These are phyloP conservation scores for Ornithoptera alexandrae DNA, from an alignment of 2,888 invertebrate genomes.

Conservation along the genomic window DNA sequence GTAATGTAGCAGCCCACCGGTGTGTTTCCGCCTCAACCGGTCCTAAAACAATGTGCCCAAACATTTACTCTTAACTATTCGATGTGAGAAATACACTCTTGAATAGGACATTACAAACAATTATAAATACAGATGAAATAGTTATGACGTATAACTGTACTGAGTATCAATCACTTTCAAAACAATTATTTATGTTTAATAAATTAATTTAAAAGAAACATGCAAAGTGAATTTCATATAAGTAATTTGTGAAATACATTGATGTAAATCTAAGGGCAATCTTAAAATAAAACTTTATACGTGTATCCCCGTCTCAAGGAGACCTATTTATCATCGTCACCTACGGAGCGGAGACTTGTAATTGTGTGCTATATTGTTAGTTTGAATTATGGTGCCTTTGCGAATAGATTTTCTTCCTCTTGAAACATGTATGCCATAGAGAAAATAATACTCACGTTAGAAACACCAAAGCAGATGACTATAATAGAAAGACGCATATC, in stretches of 20 bases:
- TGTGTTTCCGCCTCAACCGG: constrained; percentile 72
- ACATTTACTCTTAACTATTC: constrained; percentile 66
- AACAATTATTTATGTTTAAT: background rate
- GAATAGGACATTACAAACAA: constrained; percentile 3
- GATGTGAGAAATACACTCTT: constrained; percentile 35
- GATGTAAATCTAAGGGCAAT: constrained; percentile 35
- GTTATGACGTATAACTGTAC: background rate
- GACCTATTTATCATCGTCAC: constrained; percentile 76
- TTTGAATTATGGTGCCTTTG: constrained; percentile 65
- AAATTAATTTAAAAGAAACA: background rate
- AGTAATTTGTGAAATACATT: constrained; percentile 35
- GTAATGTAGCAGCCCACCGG: constrained; percentile 71
- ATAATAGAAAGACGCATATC: background rate
- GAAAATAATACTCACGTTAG: constrained; percentile 11
- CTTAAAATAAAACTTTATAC: constrained; percentile 46
- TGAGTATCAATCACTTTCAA: too few species aligned
- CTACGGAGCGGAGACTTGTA: constrained; percentile 64
- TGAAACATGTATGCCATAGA: constrained; percentile 31
- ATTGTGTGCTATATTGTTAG: constrained; percentile 75
- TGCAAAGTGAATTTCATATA: background rate
- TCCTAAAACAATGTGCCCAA: constrained; percentile 75
- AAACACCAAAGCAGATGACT: constrained; percentile 4
- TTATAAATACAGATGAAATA: background rate
- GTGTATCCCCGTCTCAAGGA: constrained; percentile 65
- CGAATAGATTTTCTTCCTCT: constrained; percentile 65